phyloP scores from a whole-genome alignment of 2,113 vertebrate species.

The Laterallus jamaicensis region DNA sequence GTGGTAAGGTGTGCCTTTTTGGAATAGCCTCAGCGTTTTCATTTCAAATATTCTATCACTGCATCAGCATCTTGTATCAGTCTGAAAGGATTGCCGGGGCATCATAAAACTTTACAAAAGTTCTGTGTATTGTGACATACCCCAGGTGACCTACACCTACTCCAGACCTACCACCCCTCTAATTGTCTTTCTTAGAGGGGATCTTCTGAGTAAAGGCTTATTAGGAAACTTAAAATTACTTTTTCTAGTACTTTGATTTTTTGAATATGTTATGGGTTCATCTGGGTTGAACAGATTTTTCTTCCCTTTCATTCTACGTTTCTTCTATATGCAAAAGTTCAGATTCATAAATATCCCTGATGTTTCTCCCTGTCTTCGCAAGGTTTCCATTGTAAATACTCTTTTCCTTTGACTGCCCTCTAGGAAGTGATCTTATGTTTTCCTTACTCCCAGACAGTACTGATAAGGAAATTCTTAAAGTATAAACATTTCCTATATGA shows the following conservation, averaged over 20 bases:
- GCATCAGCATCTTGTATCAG: not conserved
- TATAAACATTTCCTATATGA: not conserved
- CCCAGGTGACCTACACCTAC: not conserved
- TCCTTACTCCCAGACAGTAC: not conserved
- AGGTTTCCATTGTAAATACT: not conserved
- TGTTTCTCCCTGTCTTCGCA: not conserved
- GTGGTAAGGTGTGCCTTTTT: too few relatives aligned
- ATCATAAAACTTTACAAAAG: not conserved
- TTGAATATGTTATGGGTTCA: not conserved
- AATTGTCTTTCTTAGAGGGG: not conserved
- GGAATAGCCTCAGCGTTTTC: too few relatives aligned
- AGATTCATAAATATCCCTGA: not conserved
- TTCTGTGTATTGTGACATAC: not conserved
- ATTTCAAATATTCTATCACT: too few relatives aligned
- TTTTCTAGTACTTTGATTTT: not conserved
- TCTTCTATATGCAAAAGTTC: not conserved
- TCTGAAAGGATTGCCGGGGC: fast-evolving
- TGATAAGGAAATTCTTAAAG: not conserved
- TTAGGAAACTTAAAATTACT: not conserved
- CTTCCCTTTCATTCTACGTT: not conserved
- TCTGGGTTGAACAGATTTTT: not conserved
- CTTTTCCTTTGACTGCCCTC: not conserved
- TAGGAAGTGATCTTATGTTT: not conserved
- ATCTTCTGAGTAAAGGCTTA: not conserved
- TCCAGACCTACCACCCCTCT: not conserved